phyloP scores from a whole-genome alignment of 2,797 vertebrate species.

The Myotis planiceps region DNA sequence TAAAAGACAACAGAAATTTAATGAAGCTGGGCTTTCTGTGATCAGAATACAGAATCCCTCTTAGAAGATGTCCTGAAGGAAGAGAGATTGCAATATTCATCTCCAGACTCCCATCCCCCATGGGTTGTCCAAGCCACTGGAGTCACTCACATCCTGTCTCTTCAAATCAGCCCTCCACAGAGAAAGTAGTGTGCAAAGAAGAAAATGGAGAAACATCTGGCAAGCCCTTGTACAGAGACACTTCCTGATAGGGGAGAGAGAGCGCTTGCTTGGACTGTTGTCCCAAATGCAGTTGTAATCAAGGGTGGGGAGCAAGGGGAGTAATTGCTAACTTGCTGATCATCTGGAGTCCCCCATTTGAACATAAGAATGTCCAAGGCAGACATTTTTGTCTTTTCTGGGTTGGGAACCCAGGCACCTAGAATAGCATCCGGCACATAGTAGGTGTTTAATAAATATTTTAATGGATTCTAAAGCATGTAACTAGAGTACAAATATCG shows the following conservation, averaged over 20 bases:
- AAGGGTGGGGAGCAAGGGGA: not conserved
- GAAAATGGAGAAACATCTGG: not conserved
- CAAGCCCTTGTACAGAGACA: not conserved
- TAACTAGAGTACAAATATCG: not conserved
- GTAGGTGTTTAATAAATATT: not conserved
- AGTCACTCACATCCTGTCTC: not conserved
- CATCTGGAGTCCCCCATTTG: not conserved
- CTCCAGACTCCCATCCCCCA: not conserved
- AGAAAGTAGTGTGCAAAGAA: not conserved
- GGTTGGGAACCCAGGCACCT: not conserved
- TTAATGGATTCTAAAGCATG: not conserved
- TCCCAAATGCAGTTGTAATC: not conserved
- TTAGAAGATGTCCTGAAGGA: not conserved
- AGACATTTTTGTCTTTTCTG: not conserved
- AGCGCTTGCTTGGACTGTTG: not conserved
- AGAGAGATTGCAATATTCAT: not conserved
- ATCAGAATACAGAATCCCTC: not conserved
- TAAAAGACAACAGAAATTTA: not conserved
- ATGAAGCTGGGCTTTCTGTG: not conserved
- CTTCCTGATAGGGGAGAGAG: not conserved
- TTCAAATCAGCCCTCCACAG: not conserved
- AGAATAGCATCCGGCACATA: not conserved
- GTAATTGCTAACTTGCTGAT: not conserved
- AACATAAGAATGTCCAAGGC: not conserved
- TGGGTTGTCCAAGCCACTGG: not conserved